Evolutionary conservation across 2,888 invertebrate species (phyloP).

Genomic region (Tryphoninae sp.): DNA sequence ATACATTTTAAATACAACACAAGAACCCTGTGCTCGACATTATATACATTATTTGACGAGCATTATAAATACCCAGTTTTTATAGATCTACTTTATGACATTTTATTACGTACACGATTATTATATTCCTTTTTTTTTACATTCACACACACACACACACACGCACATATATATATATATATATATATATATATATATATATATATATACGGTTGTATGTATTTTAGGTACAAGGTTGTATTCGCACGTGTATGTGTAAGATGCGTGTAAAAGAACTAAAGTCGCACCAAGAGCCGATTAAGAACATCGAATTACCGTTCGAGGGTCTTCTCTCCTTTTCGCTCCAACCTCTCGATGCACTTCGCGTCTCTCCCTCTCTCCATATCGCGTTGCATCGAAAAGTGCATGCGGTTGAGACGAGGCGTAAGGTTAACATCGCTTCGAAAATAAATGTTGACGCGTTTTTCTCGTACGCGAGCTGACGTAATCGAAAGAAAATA

Average conservation of each 20-base stretch:
- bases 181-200: background rate
- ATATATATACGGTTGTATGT: background rate
- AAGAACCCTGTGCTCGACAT: constrained; percentile 21
- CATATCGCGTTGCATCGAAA: background rate
- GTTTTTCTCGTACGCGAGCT: background rate
- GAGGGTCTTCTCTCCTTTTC: constrained; percentile 21
- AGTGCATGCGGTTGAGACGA: background rate
- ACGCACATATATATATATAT: background rate
- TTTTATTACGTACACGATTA: constrained; percentile 37
- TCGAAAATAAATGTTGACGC: background rate
- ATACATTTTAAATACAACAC: constrained; percentile 43
- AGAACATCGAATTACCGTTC: constrained; percentile 72
- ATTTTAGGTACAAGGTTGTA: constrained; percentile 4
- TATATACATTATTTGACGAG: constrained; percentile 46
- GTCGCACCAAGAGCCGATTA: constrained; percentile 76
- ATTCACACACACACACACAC: too few species aligned
- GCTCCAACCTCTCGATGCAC: too few species aligned
- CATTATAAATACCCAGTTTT: constrained; percentile 47
- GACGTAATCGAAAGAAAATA: too few species aligned
- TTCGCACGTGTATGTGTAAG: background rate
- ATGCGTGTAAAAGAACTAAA: background rate
- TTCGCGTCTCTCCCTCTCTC: background rate
- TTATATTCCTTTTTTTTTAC: constrained; percentile 6
- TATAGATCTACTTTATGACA: constrained; percentile 55
- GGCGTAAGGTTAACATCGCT: background rate